Base-by-base conservation (phyloP, 2,888 invertebrate species). In the Xanthorhoe designata region DNA sequence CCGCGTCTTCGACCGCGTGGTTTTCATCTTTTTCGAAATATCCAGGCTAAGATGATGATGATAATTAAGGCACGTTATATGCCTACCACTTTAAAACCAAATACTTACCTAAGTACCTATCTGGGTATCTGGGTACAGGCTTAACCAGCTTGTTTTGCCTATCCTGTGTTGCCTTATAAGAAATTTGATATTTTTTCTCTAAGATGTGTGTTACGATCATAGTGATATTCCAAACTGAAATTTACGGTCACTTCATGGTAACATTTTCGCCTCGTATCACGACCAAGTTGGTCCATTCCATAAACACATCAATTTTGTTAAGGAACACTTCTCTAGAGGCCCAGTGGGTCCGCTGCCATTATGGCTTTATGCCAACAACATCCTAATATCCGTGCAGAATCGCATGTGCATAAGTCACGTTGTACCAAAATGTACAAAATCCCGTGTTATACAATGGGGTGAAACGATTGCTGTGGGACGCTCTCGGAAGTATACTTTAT, bases 281-380 rank as follows among this genome's bases (percentile, higher is more conserved):
- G 35, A 47, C 53, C 55, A 64, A 64, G 55, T 61, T 56, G 17
- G 60, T 81, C 80, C 74, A 73, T 71, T 73, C 78, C 77, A 86
- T 88, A 87, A 87, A 88, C 86, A 85, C 80, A 87, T 87, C 86
- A 80, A 79, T 80, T 79, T 82, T 79, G 83, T 79, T 82, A 81
- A 86, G 78, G 78, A 85, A 79, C 78, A 81, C 82, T 85, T 84
- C 85, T 68, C 60, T 64, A 70, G 81, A 81, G 81, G 80, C 80
- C 82, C 81, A 83, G 81, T 77, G 80, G 79, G 80, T 82, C 81
- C 81, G 81, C 81, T 81, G 81, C 86, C 80, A 85, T 88, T 88
- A 89, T 91, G 91, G 91, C 90, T 76, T 71, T 67, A 75, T 80
- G 90, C 91, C 91, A 90, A 78, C 82, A 78, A 80, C 84, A 81